These are phyloP conservation scores for Rhamnusium bicolor DNA, from an alignment of 2,888 invertebrate species.

Conservation along the genomic window DNA sequence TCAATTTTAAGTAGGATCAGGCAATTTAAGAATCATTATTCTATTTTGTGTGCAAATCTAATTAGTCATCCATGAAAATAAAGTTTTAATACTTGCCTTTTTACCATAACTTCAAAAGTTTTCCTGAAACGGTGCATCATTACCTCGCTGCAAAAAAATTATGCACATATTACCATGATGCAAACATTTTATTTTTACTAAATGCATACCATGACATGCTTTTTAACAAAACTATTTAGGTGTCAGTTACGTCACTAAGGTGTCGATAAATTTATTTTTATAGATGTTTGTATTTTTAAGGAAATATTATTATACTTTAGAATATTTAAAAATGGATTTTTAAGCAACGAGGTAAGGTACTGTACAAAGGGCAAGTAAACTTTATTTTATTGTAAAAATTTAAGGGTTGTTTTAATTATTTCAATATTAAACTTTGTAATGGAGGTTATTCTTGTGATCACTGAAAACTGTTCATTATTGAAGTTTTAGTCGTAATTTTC, in stretches of 20 bases:
- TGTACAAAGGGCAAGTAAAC: conserved; percentile 19
- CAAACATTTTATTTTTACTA: conserved; percentile 42
- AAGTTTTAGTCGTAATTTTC: too few relatives aligned
- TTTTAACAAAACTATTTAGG: conserved; percentile 8
- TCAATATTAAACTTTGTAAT: not conserved
- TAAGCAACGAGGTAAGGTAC: conserved; percentile 52
- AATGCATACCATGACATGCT: conserved; percentile 49
- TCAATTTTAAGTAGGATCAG: not conserved
- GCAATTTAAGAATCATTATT: too few relatives aligned
- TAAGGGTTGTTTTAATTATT: not conserved
- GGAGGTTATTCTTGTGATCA: too few relatives aligned
- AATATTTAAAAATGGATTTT: conserved; percentile 33
- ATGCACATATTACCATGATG: conserved; percentile 44
- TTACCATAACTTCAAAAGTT: conserved; percentile 54
- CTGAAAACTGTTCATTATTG: too few relatives aligned
- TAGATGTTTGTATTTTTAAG: conserved; percentile 30
- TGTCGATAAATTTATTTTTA: conserved; percentile 1
- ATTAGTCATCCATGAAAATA: conserved; percentile 29
- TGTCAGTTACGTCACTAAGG: not conserved
- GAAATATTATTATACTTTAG: conserved; percentile 1
- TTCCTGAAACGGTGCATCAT: conserved; percentile 55
- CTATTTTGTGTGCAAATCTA: conserved; percentile 32
- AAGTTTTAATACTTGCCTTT: conserved; percentile 51
- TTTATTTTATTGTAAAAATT: not conserved
- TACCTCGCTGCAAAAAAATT: conserved; percentile 55